Evolutionary conservation across 1,140 invertebrate genomes (phyloP).

Genomic region (Halyomorpha halys): DNA sequence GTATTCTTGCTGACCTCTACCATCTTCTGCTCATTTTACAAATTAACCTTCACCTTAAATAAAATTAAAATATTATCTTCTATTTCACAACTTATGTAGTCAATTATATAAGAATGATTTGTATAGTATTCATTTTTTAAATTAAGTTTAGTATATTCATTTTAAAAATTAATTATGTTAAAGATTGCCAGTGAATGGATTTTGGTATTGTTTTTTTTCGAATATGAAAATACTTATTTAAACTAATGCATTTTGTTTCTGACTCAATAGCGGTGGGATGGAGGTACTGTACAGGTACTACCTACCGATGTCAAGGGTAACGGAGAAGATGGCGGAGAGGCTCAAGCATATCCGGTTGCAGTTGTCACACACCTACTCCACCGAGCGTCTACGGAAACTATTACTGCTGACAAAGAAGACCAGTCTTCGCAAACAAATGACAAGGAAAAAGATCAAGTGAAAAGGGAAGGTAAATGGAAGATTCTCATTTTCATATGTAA

Average conservation of each 20-base stretch:
- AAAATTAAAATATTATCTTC: too few species aligned
- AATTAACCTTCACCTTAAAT: too few species aligned
- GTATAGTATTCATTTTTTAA: too few species aligned
- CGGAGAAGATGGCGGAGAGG: slow-evolving; percentile 32
- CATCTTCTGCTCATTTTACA: too few species aligned
- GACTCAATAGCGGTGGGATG: slow-evolving; percentile 23
- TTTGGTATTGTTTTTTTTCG: neutral
- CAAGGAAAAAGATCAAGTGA: slow-evolving; percentile 24
- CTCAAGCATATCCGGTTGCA: slow-evolving; percentile 42
- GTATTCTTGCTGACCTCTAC: too few species aligned
- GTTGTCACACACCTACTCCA: slow-evolving; percentile 38
- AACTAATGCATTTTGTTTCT: neutral
- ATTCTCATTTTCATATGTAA: too few species aligned
- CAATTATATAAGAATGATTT: too few species aligned
- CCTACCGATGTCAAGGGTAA: slow-evolving; percentile 32
- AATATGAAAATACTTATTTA: neutral
- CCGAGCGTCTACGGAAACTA: slow-evolving; percentile 28
- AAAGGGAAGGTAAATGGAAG: neutral
- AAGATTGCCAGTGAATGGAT: too few species aligned
- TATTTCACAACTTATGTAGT: too few species aligned
- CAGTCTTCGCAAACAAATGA: slow-evolving; percentile 31
- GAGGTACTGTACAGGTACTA: slow-evolving; percentile 31
- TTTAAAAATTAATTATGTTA: too few species aligned
- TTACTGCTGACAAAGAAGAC: slow-evolving; percentile 32
- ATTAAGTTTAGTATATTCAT: too few species aligned